Percentiles rank a stretch among this genome's conserved stretches.
Conservation (phyloP, 2,888 invertebrate genomes). For the Stenichneumon culpator region DNA sequence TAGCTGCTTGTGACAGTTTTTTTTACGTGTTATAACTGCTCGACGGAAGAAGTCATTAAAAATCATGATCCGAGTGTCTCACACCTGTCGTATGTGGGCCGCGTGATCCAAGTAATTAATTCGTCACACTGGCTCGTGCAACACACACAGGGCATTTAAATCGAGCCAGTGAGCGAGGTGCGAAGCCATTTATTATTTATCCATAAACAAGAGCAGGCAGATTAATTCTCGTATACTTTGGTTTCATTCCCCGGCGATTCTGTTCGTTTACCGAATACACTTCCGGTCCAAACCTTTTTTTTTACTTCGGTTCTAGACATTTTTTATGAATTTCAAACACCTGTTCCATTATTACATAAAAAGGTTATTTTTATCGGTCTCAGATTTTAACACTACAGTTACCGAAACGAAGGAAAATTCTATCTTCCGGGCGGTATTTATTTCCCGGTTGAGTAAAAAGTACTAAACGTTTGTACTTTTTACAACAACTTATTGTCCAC, state of each 20-base stretch:
- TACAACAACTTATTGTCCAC: too few relatives aligned
- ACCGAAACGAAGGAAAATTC: too few relatives aligned
- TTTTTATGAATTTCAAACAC: too few relatives aligned
- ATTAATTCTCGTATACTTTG: slow-evolving; percentile 19
- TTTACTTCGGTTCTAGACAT: too few relatives aligned
- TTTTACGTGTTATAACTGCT: slow-evolving; percentile 21
- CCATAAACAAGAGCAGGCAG: not conserved
- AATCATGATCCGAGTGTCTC: slow-evolving; percentile 54
- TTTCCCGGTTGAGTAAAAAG: too few relatives aligned
- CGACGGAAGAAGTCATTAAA: slow-evolving; percentile 41
- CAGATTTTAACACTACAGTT: too few relatives aligned
- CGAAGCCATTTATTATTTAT: slow-evolving; percentile 40
- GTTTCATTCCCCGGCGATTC: slow-evolving; percentile 15
- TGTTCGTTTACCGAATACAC: not conserved
- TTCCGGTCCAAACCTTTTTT: slow-evolving; percentile 1
- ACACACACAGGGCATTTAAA: slow-evolving; percentile 18
- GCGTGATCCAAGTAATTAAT: slow-evolving; percentile 63
- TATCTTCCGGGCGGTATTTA: too few relatives aligned
- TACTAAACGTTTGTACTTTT: too few relatives aligned
- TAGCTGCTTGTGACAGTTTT: slow-evolving; percentile 2
- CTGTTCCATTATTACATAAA: too few relatives aligned
- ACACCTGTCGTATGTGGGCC: slow-evolving; percentile 69
- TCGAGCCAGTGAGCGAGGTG: slow-evolving; percentile 9
- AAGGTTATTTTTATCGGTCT: too few relatives aligned
- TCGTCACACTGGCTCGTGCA: slow-evolving; percentile 20